These are phyloP conservation scores for Nettapus auritus DNA, from an alignment of 2,113 vertebrate genomes.

Conservation along the genomic window DNA sequence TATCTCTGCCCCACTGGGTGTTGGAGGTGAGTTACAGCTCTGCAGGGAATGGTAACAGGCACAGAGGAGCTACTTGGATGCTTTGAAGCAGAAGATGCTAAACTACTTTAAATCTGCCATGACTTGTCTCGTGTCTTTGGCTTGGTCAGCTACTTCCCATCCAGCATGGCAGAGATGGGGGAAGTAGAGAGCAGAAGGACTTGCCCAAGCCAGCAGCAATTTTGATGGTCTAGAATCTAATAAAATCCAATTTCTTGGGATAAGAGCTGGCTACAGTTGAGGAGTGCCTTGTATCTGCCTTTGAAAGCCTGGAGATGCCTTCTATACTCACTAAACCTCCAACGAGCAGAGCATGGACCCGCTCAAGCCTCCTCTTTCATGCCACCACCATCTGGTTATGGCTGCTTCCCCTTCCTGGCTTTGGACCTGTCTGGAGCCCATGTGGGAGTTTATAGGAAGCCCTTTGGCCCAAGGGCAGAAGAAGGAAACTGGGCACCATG, in stretches of 20 bases:
- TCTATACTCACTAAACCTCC: not conserved
- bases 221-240: not conserved
- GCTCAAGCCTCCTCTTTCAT: not conserved
- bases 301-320: not conserved
- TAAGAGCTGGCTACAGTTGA: not conserved
- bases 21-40: not conserved
- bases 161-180: no score
- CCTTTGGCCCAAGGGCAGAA: not conserved
- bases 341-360: fast-evolving
- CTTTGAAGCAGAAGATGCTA: not conserved
- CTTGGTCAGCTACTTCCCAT: not conserved
- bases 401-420: not conserved
- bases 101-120: not conserved
- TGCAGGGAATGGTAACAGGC: fast-evolving
- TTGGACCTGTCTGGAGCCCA: not conserved
- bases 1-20: not conserved
- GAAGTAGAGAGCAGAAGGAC: not conserved
- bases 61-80: not conserved
- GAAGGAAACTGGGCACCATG: not conserved
- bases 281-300: not conserved
- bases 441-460: not conserved
- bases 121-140: not conserved
- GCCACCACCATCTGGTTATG: not conserved
- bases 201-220: not conserved
- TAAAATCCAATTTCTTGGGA: not conserved